These are phyloP conservation scores for Sula dactylatra DNA, from an alignment of 2,113 vertebrate genomes.

Conservation along the genomic window DNA sequence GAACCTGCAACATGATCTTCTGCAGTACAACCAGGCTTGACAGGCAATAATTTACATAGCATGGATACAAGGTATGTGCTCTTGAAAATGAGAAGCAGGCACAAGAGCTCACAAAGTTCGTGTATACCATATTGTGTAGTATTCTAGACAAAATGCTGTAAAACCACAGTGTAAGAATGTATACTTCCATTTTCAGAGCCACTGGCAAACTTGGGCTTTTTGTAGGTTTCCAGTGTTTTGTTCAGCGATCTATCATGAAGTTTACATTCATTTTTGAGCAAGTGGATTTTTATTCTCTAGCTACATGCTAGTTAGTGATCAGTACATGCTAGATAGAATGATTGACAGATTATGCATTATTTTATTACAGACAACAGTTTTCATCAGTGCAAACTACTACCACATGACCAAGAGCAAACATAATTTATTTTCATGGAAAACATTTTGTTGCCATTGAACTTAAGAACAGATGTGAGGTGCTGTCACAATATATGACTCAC, in stretches of 20 bases:
- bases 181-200: not conserved
- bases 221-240: not conserved
- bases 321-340: not conserved
- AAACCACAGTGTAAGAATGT: not conserved
- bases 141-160: not conserved
- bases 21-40: not conserved
- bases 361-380: not conserved
- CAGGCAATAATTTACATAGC: not conserved
- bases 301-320: not conserved
- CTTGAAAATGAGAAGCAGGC: not conserved
- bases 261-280: not conserved
- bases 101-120: not conserved
- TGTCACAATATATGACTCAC: conserved; percentile 74
- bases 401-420: not conserved
- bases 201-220: not conserved
- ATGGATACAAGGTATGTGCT: not conserved
- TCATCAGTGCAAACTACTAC: not conserved
- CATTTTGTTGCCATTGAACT: not conserved
- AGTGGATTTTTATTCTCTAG: not conserved
- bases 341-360: not conserved
- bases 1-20: not conserved
- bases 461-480: conserved; percentile 20
- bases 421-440: not conserved
- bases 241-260: not conserved
- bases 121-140: not conserved